These are phyloP conservation scores for Drosophila siamana DNA, from an alignment of 2,888 invertebrate species.

Conservation along the genomic window DNA sequence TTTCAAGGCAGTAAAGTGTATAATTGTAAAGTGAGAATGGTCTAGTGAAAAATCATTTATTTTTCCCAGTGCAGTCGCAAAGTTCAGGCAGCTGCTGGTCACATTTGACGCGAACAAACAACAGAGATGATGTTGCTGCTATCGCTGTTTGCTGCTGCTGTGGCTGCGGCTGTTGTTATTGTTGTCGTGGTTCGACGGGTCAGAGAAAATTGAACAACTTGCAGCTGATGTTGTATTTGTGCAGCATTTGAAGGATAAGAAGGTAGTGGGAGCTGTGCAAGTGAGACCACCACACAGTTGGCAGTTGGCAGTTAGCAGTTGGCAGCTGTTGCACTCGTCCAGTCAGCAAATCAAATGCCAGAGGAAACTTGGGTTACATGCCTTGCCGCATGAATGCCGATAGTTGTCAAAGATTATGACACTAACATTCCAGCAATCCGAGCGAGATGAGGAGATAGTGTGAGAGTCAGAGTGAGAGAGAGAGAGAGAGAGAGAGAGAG, in stretches of 20 bases:
- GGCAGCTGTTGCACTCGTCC: constrained; percentile 60
- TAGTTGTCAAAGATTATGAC: constrained; percentile 81
- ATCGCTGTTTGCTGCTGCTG: not conserved
- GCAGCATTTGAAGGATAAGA: constrained; percentile 26
- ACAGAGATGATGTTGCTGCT: constrained; percentile 11
- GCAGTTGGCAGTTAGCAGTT: constrained; percentile 29
- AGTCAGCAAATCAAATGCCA: constrained; percentile 74
- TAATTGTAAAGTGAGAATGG: too few relatives aligned
- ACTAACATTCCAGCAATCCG: constrained; percentile 42
- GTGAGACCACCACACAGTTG: constrained; percentile 14
- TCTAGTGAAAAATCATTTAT: not conserved
- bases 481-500: not conserved
- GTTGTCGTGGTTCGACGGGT: constrained; percentile 6
- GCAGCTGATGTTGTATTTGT: constrained; percentile 22
- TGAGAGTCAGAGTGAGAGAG: not conserved
- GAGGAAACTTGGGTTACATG: constrained; percentile 27
- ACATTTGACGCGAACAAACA: constrained; percentile 38
- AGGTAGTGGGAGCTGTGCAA: constrained; percentile 12
- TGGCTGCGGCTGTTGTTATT: constrained; percentile 7
- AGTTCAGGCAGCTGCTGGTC: constrained; percentile 31
- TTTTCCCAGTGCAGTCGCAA: constrained; percentile 11
- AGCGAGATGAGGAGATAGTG: not conserved
- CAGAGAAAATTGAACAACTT: constrained; percentile 27
- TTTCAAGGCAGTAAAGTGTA: too few relatives aligned
- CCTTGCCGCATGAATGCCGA: constrained; percentile 71